Evolutionary conservation across 92 coral and sea anemone genomes (phyloP).

Genomic region (Virgularia gustaviana): DNA sequence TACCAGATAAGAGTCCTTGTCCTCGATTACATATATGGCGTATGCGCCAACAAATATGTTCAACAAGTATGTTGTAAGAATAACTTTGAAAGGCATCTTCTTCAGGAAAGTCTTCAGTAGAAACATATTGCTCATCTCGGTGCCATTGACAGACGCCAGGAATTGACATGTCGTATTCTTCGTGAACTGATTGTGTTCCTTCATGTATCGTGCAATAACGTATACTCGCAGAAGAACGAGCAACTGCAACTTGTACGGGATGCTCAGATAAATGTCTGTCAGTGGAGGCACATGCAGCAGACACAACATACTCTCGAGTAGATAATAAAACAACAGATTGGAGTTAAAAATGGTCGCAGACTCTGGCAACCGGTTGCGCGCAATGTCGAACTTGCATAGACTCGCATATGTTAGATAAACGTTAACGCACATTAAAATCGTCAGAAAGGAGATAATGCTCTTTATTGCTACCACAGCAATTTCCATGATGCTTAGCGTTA

Average conservation of each 20-base stretch:
- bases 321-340: slow-evolving; percentile 56
- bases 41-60: slow-evolving; percentile 94
- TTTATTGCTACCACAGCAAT: slow-evolving; percentile 65
- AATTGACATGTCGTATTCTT: slow-evolving; percentile 76
- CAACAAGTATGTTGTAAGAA: slow-evolving; percentile 71
- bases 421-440: slow-evolving; percentile 70
- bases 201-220: slow-evolving; percentile 68
- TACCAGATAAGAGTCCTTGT: slow-evolving; percentile 80
- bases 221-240: slow-evolving; percentile 78
- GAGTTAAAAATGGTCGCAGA: slow-evolving; percentile 73
- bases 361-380: slow-evolving; percentile 74
- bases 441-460: slow-evolving; percentile 58
- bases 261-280: slow-evolving; percentile 56
- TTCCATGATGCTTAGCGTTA: slow-evolving; percentile 46
- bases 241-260: slow-evolving; percentile 81
- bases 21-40: slow-evolving; percentile 77
- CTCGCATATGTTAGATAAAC: slow-evolving; percentile 66
- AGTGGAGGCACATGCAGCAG: slow-evolving; percentile 85
- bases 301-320: slow-evolving; percentile 64
- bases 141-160: slow-evolving; percentile 88
- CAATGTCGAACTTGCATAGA: slow-evolving; percentile 65
- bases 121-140: slow-evolving; percentile 83
- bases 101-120: slow-evolving; percentile 81
- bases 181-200: slow-evolving; percentile 80
- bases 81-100: slow-evolving; percentile 76